Evolutionary conservation across 2,797 vertebrate species (phyloP), one percentile per base, ranked within the genome.

Genomic region (Sebastes umbrosus): DNA sequence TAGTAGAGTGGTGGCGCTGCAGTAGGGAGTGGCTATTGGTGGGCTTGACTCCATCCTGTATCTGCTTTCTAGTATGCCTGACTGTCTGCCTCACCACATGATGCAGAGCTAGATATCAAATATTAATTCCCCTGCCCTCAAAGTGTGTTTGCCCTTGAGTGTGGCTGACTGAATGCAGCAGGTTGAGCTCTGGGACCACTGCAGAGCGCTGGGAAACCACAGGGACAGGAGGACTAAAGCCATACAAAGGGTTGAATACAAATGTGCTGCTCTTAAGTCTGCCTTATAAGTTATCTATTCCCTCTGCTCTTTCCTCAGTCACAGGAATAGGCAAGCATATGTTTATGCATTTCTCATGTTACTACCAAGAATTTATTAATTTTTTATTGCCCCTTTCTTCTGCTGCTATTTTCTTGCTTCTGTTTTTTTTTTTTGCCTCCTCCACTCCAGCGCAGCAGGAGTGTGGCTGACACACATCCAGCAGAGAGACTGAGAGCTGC

Each of bases 21-120:
- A 79, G 75, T 22, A 68, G 84, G 77, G 79, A 84, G 79, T 64
- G 39, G 70, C 82, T 86, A 69, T 80, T 81, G 58, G 22, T 65
- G 63, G 34, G 57, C 77, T 75, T 43, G 39, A 63, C 63, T 83
- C 68, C 69, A 43, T 80, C 67, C 79, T 77, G 74, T 32, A 34
- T 83, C 71, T 75, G 63, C 69, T 63, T 36, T 52, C 77, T 69
- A 52, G 66, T 46, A 62, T 27, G 84, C 79, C 80, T 80, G 73
- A 36, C 73, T 89, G 87, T 84, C 83, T 86, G 70, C 87, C 81
- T 87, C 88, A 71, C 88, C 83, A 68, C 92, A 90, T 90, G 90
- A 92, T 83, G 90, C 90, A 90, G 86, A 85, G 86, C 89, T 69
- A 75, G 76, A 90, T 92, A 93, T 94, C 79, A 95, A 93, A 94